Percentiles rank a stretch among this genome's conserved stretches.
Evolutionary conservation across 2,113 vertebrate genomes (phyloP).

Genomic region (Pteruthius melanotis): DNA sequence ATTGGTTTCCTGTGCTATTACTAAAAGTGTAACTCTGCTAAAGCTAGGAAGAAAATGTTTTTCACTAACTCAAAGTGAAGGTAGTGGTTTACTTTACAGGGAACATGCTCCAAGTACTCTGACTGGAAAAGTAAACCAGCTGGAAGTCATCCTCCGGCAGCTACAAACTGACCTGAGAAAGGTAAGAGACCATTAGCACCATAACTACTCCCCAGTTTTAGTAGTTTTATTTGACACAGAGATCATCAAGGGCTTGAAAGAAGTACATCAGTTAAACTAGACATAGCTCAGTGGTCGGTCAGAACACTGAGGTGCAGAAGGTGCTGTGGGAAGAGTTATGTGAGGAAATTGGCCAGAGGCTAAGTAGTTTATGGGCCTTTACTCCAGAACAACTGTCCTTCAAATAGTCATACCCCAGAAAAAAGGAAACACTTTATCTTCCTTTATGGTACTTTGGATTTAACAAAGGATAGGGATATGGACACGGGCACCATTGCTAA

Average conservation of each 20-base stretch:
- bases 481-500: not conserved
- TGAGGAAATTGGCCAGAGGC: not conserved
- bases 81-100: conserved; percentile 57
- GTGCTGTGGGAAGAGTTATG: not conserved
- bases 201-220: not conserved
- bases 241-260: not conserved
- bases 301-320: not conserved
- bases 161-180: conserved; percentile 93
- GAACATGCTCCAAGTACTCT: conserved; percentile 81
- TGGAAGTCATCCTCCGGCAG: conserved; percentile 92
- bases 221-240: not conserved
- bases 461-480: not conserved
- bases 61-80: not conserved
- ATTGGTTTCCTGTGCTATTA: not conserved
- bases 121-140: conserved; percentile 96
- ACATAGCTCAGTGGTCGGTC: not conserved
- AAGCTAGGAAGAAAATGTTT: not conserved
- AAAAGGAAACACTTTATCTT: not conserved
- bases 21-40: not conserved
- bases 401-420: not conserved
- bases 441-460: not conserved
- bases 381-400: not conserved
- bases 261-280: not conserved
- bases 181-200: conserved; percentile 58
- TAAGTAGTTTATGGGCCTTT: not conserved